Evolutionary conservation across 2,113 vertebrate genomes (phyloP), one percentile per base, ranked within the genome.

Genomic region (Spheniscus mendiculus): DNA sequence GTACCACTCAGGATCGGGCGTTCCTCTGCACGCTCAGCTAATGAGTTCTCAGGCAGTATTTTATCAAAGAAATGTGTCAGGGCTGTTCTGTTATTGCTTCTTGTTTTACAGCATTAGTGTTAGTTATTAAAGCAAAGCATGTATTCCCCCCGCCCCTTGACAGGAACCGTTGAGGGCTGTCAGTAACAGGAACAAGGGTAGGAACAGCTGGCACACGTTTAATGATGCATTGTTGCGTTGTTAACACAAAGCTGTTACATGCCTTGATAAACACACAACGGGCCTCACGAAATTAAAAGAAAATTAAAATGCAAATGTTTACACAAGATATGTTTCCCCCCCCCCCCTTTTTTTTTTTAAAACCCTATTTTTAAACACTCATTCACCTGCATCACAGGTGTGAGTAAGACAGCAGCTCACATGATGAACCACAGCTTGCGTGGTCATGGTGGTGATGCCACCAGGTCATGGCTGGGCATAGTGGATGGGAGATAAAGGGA

Each of bases 301-400:
- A 96, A 98, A 98, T 98, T 96, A 98, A 98, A 98, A 98, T 84
- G 91, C 94, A 98, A 97, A 98, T 97, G 95, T 98, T 98, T 97
- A 96, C 61, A 81, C 83, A 94, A 97, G 95, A 89, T 63, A 26
- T 49, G 79, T 78, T 87, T 55, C 7, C 12, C 32, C 12, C 19
- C 12, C 6, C 29, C 13, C 11, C 3, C 10, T 29, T 29, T 53
- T 52, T 52, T 27, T 52, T 8, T 7, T 11, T 21, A 40, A 40
- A 40, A n/a, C n/a, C n/a, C n/a, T n/a, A n/a, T n/a, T n/a, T 0
- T 4, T 11, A 19, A 91, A 17, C 52, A 27, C 58, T 88, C 49
- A 38, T 61, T 74, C 49, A 94, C 87, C 93, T 97, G 79, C 19
- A 62, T 17, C 23, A 18, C 76, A 91, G 42, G 61, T 65, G 56